These are phyloP conservation scores for Bactericera cockerelli DNA, from an alignment of 1,140 invertebrate species.

Conservation along the genomic window DNA sequence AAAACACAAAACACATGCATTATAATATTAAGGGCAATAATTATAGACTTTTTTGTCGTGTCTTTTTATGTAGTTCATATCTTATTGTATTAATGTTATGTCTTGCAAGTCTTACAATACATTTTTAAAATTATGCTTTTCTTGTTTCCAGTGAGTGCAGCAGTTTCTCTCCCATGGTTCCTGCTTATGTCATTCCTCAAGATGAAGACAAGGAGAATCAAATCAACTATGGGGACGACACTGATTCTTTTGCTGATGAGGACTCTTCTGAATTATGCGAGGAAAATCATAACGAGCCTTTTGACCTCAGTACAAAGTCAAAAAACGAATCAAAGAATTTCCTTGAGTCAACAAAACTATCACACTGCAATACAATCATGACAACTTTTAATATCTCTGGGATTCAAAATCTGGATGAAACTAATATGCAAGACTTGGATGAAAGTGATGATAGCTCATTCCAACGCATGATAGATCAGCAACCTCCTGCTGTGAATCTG, in stretches of 20 bases:
- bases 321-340: neutral
- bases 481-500: too few relatives aligned
- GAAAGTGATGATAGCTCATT: neutral
- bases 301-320: neutral
- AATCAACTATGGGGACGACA: neutral
- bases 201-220: slow-evolving; percentile 3
- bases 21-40: too few relatives aligned
- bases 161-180: slow-evolving; percentile 3
- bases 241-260: too few relatives aligned
- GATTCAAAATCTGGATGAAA: neutral
- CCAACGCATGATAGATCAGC: neutral
- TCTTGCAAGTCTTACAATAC: too few relatives aligned
- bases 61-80: too few relatives aligned
- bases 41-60: too few relatives aligned
- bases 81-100: too few relatives aligned
- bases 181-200: neutral
- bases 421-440: neutral
- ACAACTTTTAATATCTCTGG: neutral
- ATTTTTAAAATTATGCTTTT: too few relatives aligned
- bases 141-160: slow-evolving; percentile 3
- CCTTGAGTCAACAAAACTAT: neutral
- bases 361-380: slow-evolving; percentile 1
- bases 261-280: too few relatives aligned
- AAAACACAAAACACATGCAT: too few relatives aligned
- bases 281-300: neutral